Evolutionary conservation across 64 coral and sea anemone genomes (phyloP).

Genomic region (Dendronephthya gigantea): DNA sequence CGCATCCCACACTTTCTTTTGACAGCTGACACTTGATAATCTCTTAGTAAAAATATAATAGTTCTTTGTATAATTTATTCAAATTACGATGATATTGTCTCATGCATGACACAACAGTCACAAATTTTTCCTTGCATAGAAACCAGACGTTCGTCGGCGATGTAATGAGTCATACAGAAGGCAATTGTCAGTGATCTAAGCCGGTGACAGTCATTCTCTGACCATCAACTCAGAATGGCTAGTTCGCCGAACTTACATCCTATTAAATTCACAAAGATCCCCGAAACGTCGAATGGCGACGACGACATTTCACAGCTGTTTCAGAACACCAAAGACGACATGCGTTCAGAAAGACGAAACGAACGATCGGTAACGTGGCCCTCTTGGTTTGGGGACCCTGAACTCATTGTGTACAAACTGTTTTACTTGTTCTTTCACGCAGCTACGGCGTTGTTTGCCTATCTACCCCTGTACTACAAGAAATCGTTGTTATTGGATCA

Average conservation of each 20-base stretch:
- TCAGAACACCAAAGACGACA: background rate
- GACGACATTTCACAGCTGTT: background rate
- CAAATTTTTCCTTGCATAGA: background rate
- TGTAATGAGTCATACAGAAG: background rate
- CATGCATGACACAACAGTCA: background rate
- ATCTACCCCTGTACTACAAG: constrained; percentile 81
- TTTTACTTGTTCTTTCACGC: constrained; percentile 96
- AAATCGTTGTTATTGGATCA: constrained; percentile 74
- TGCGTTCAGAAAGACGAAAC: background rate
- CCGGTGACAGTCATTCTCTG: background rate
- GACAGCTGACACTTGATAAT: background rate
- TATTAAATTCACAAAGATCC: background rate
- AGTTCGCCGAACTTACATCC: background rate
- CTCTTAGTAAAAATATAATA: background rate
- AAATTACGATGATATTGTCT: background rate
- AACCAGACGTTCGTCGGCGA: background rate
- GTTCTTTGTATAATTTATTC: background rate
- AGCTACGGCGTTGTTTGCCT: constrained; percentile 57
- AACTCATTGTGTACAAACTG: background rate
- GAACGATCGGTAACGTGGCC: background rate
- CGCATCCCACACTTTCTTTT: background rate
- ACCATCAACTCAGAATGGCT: background rate
- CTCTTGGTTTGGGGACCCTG: background rate
- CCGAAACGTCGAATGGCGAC: background rate
- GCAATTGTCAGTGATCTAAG: background rate